Evolutionary conservation across 1,140 invertebrate genomes (phyloP), one percentile per base, ranked within the genome.

Genomic region (Diachasma alloeum): DNA sequence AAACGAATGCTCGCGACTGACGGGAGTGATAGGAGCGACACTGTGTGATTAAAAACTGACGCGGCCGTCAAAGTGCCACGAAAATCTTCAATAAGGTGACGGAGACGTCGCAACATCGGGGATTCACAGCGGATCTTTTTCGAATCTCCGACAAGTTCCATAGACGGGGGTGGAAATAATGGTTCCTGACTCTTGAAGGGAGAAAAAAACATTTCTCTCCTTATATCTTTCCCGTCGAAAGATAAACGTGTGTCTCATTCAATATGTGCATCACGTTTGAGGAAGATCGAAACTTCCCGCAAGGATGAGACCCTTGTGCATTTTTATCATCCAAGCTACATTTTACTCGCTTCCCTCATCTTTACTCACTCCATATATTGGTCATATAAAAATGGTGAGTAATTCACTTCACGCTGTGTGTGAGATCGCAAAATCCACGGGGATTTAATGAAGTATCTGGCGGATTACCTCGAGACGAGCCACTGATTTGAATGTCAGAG

Each of bases 181-280:
- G 59, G 59, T 31, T 31, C 24, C 59, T 11, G 48, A 8, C 68
- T 48, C 22, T 42, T 24, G 69, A 42, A 70, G 63, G 69, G 19
- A 48, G 44, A 72, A 74, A 37, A 72, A 42, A 76, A 76, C 37
- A 26, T 48, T 68, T 22, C 74, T 70, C 72, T 68, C 37, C 72
- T 72, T 24, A 22, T 46, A 37, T 46, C 22, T 24, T 17, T 31
- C 24, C 17, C 59, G 46, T 71, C n/a, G 19, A 46, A 59, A 69
- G 73, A 80, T 80, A 76, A 80, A 75, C 69, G 73, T 26, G 53
- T 39, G 31, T 74, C 75, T 76, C 75, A 68, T 80, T 68, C 37
- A 48, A 78, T 80, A 80, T 80, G 79, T 75, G 73, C 70, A 78
- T 80, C 79, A 80, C 79, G 79, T 80, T 77, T 72, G 68, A 39